Evolutionary conservation across 2,113 vertebrate genomes (phyloP).

Genomic region (Sturnus vulgaris): DNA sequence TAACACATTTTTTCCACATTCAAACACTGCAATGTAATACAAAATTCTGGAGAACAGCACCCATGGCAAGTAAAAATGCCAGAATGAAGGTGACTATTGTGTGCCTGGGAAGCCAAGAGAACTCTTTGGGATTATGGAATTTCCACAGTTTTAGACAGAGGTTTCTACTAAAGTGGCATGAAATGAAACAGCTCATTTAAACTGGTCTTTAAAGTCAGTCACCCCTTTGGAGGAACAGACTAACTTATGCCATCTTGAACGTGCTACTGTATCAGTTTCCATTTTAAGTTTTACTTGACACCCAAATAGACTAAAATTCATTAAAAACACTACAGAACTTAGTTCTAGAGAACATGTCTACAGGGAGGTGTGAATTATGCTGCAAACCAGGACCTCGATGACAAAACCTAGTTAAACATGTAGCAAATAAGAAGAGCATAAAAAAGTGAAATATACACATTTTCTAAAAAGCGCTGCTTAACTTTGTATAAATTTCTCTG

Average conservation of each 20-base stretch:
- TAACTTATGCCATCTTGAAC: neutral
- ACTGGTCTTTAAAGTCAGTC: neutral
- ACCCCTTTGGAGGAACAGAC: neutral
- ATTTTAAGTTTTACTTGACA: neutral
- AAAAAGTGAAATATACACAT: conserved; percentile 42
- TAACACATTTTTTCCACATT: neutral
- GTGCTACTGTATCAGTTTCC: neutral
- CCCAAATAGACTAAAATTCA: neutral
- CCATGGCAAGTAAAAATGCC: neutral
- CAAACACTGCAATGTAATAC: neutral
- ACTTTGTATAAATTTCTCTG: conserved; percentile 20
- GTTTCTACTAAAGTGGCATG: neutral
- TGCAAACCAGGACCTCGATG: conserved; percentile 33
- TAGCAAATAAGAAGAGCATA: conserved; percentile 31
- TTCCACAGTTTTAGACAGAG: neutral
- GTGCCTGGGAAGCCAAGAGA: conserved; percentile 10
- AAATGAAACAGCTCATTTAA: neutral
- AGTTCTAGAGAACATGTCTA: neutral
- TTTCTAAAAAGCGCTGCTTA: conserved; percentile 40
- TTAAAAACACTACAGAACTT: neutral
- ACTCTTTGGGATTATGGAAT: neutral
- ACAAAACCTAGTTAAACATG: conserved; percentile 43
- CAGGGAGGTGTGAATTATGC: conserved; percentile 2
- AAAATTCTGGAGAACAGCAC: neutral
- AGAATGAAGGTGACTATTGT: neutral